Conservation (phyloP, 2,888 invertebrate genomes). For the Lasioglossum lativentre region DNA sequence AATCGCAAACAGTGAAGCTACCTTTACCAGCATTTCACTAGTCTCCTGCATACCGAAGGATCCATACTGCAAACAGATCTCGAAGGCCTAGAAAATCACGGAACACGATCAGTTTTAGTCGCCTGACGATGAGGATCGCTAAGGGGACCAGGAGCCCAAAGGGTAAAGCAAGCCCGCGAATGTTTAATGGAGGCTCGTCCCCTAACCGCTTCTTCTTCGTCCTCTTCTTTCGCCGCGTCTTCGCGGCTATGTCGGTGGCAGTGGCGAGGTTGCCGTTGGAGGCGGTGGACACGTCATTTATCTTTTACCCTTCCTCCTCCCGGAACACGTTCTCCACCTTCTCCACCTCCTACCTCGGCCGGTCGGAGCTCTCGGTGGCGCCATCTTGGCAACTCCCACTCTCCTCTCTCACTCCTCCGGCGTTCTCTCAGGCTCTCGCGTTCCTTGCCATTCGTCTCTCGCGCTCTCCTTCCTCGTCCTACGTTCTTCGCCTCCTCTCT, state of each 20-base stretch:
- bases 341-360: slow-evolving; percentile 70
- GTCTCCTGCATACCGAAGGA: too few relatives aligned
- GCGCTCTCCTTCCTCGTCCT: slow-evolving; percentile 41
- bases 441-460: slow-evolving; percentile 59
- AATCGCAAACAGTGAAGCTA: too few relatives aligned
- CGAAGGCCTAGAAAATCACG: background rate
- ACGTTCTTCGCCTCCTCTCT: slow-evolving; percentile 37
- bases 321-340: slow-evolving; percentile 67
- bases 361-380: slow-evolving; percentile 77
- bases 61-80: too few relatives aligned
- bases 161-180: slow-evolving; percentile 76
- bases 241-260: slow-evolving; percentile 68
- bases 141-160: slow-evolving; percentile 53
- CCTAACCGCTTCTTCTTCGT: slow-evolving; percentile 63
- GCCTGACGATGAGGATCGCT: slow-evolving; percentile 32
- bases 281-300: slow-evolving; percentile 83
- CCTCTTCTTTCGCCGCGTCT: slow-evolving; percentile 71
- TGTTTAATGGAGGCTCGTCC: slow-evolving; percentile 78
- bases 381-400: slow-evolving; percentile 84
- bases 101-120: slow-evolving; percentile 22
- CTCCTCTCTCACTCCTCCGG: slow-evolving; percentile 57
- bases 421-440: slow-evolving; percentile 58
- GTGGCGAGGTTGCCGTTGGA: slow-evolving; percentile 68
- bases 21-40: too few relatives aligned
- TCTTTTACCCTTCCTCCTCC: slow-evolving; percentile 81